phyloP scores from a whole-genome alignment of 1,140 invertebrate species.

The Macrosteles quadrilineatus region DNA sequence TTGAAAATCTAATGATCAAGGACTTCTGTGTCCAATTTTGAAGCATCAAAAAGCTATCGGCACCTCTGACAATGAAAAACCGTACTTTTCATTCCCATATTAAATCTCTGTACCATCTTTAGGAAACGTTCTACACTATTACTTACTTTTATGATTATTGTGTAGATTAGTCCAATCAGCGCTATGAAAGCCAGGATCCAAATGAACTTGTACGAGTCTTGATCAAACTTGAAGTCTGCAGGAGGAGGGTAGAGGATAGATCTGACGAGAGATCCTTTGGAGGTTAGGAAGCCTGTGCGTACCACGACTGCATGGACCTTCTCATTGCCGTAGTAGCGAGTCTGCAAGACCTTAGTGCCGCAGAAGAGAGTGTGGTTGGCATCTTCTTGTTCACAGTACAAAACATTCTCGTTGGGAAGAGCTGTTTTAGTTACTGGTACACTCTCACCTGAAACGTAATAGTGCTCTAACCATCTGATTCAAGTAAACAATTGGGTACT shows the following conservation, averaged over 20 bases:
- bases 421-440: conserved; percentile 92
- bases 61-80: too few species aligned
- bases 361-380: conserved; percentile 73
- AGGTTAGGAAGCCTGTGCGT: conserved; percentile 83
- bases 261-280: conserved; percentile 88
- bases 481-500: too few species aligned
- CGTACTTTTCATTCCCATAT: too few species aligned
- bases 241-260: conserved; percentile 94
- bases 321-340: conserved; percentile 67
- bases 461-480: too few species aligned
- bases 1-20: too few species aligned
- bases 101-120: not conserved
- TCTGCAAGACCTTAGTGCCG: conserved; percentile 60
- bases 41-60: too few species aligned
- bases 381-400: conserved; percentile 80
- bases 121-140: not conserved
- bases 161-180: conserved; percentile 78
- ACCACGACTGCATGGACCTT: conserved; percentile 68
- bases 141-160: conserved; percentile 76
- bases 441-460: conserved; percentile 54
- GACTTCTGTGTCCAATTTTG: too few species aligned
- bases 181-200: conserved; percentile 78
- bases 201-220: conserved; percentile 91
- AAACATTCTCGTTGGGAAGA: conserved; percentile 65
- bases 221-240: conserved; percentile 92